Base-by-base conservation (phyloP, 1,140 invertebrate species). In the Scaptomyza graminum region DNA sequence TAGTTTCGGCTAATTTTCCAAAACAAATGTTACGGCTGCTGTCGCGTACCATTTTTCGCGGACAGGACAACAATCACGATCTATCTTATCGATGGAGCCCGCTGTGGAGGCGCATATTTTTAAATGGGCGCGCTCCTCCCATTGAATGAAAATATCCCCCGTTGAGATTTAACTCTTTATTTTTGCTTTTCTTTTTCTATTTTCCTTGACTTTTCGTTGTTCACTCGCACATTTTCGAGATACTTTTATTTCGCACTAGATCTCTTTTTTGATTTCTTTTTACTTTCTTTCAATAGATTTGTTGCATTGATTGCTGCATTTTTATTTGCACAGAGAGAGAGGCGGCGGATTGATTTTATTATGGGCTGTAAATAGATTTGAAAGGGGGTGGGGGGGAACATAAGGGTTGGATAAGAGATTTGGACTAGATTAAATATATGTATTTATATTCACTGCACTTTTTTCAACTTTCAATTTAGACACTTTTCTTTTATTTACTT, bases 1-100 rank as follows among this genome's bases (percentile, higher is more conserved):
- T 97, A 95, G 98, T 98, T 95, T 99, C 97, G 95, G 98, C 97
- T 95, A 99, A 97, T 96, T 99, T 99, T 96, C 98, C 98, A 95
- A 99, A 97, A 97, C 97, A 98, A 94, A 99, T 96, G 95, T 99
- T 98, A 95, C 98, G 97, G 95, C 98, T 99, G 96, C 63, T 87
- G 75, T 99, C 97, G 96, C 98, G 98, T 96, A 99, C 98, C 98
- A 99, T 99, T 95, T 96, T 97, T 96, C 63, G n/a, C 25, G 25
- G 2, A 25, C 25, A 25, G 3, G 79, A 82, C 43, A 78, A 87
- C 78, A 34, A 34, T 82, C 83, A 82, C 83, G 70, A 74, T 79
- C 68, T 87, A 78, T 81, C 64, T 3, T 25, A 5, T 3, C 5
- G 25, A 5, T 6, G 28, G 67, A 87, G 82, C 92, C 83, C 70